Evolutionary conservation across 1,140 invertebrate genomes (phyloP).

Genomic region (Calephelis nemesis): DNA sequence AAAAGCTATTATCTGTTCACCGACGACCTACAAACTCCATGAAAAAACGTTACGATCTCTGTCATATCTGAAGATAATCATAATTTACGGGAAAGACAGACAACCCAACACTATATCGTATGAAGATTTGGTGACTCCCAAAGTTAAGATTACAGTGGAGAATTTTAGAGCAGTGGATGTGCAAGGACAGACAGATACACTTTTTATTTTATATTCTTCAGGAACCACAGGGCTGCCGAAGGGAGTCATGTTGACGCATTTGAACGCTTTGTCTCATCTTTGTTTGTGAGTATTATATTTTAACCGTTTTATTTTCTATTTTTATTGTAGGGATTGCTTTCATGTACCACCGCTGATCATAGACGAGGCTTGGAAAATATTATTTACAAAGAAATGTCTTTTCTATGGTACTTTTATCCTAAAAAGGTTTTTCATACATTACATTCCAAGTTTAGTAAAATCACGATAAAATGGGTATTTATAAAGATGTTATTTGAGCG

Average conservation of each 20-base stretch:
- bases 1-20: slow-evolving; percentile 66
- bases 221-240: slow-evolving; percentile 89
- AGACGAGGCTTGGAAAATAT: too few species aligned
- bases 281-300: slow-evolving; percentile 34
- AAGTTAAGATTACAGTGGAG: slow-evolving; percentile 26
- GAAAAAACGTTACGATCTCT: slow-evolving; percentile 34
- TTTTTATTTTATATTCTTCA: slow-evolving; percentile 80
- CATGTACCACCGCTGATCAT: too few species aligned
- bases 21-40: slow-evolving; percentile 37
- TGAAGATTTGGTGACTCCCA: slow-evolving; percentile 32
- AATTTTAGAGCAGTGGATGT: slow-evolving; percentile 51
- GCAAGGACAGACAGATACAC: slow-evolving; percentile 51
- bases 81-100: slow-evolving; percentile 40
- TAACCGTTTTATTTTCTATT: not conserved
- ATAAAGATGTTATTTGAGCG: too few species aligned
- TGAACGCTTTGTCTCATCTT: slow-evolving; percentile 77
- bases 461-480: too few species aligned
- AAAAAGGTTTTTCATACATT: too few species aligned
- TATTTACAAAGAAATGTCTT: too few species aligned
- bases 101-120: slow-evolving; percentile 31
- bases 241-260: slow-evolving; percentile 85
- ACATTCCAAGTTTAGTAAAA: too few species aligned
- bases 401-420: too few species aligned
- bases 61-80: slow-evolving; percentile 36
- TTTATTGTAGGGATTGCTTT: too few species aligned